phyloP scores from a whole-genome alignment of 1,140 invertebrate genomes.

The Temnothorax nylanderi region DNA sequence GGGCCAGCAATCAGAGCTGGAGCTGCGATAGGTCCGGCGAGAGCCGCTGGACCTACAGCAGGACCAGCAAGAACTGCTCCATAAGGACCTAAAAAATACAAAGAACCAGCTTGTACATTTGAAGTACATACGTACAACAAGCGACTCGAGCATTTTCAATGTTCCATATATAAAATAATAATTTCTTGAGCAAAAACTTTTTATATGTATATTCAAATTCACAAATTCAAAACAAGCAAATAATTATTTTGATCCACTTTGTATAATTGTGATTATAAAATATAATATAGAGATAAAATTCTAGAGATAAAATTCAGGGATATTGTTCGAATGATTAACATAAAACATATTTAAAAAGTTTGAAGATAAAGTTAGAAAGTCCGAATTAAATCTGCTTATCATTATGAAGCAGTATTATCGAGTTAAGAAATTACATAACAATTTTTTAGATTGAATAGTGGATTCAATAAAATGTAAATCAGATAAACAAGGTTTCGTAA shows the following conservation, averaged over 20 bases:
- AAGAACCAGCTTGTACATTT: neutral
- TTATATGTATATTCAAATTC: neutral
- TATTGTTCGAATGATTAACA: neutral
- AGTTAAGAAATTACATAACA: neutral
- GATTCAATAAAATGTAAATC: neutral
- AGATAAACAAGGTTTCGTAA: neutral
- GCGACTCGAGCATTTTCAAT: neutral
- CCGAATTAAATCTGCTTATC: neutral
- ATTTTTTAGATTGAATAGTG: neutral
- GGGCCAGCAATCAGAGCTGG: constrained; percentile 83
- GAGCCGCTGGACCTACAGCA: constrained; percentile 76
- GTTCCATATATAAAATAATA: neutral
- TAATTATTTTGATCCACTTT: neutral
- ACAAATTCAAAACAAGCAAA: neutral
- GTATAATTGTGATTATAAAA: neutral
- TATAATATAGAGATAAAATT: neutral
- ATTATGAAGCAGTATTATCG: neutral
- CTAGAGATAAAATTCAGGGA: neutral
- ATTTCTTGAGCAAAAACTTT: neutral
- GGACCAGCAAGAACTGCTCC: constrained; percentile 82
- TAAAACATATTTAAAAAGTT: neutral
- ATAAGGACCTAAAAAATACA: constrained; percentile 62
- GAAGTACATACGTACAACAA: neutral
- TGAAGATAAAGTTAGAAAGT: neutral
- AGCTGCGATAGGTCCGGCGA: constrained; percentile 80